Conservation (phyloP, 2,888 invertebrate species). For the Coenonympha arcania region DNA sequence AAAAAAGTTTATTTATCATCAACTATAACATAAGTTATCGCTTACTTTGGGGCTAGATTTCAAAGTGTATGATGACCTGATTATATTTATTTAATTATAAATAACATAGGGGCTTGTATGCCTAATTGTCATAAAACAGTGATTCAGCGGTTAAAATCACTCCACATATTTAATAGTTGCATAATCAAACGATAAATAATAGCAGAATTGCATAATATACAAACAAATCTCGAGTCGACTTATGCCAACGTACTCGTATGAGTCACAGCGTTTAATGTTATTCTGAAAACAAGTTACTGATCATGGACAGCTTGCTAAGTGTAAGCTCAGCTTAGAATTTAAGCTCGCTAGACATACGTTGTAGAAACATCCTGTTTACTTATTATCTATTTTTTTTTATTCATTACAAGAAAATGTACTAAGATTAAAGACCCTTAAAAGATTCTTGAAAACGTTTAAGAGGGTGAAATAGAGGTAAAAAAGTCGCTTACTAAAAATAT, state of each 20-base stretch:
- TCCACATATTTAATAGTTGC: neutral
- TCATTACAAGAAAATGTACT: neutral
- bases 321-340: conserved; percentile 13
- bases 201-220: conserved; percentile 17
- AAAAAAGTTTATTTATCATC: too few species aligned
- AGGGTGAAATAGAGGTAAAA: too few species aligned
- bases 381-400: neutral
- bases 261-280: conserved; percentile 22
- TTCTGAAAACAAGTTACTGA: conserved; percentile 25
- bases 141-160: neutral
- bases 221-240: conserved; percentile 22
- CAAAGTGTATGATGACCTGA: too few species aligned
- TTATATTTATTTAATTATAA: too few species aligned
- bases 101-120: too few species aligned
- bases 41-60: too few species aligned
- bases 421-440: too few species aligned
- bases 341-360: conserved; percentile 1
- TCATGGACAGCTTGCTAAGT: conserved; percentile 18
- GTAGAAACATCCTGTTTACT: conserved; percentile 4
- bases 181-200: conserved; percentile 2
- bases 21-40: too few species aligned
- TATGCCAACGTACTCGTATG: conserved; percentile 17
- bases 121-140: neutral
- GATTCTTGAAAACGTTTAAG: too few species aligned
- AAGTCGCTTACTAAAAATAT: too few species aligned